Base-by-base conservation (phyloP, 2,113 vertebrate species). In the Stigmatopora nigra region DNA sequence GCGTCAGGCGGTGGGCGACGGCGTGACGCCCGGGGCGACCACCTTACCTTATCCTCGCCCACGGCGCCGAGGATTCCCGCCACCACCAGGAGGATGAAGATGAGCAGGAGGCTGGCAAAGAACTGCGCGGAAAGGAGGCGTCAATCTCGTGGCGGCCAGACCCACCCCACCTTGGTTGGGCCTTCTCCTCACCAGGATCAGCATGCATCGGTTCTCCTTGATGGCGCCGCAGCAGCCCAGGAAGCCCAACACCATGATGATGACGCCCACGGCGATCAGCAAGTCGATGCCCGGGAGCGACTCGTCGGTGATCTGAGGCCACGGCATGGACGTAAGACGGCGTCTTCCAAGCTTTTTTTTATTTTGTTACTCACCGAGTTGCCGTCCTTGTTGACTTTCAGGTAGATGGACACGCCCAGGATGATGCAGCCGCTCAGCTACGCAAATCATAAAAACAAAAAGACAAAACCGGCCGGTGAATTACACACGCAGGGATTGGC, bases 231-330 rank as follows among this genome's bases (percentile, higher is more conserved):
- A 95, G 79, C 92, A 97, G 0, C 94, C 94, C 59, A 96, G 91
- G 85, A 96, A 95, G 2, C 94, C 92, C 1, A 96, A 85, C 15
- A 94, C 10, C 92, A 93, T 93, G 78, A 96, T 92, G 71, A 93
- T 86, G 45, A 88, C 64, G 0, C 89, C 89, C 5, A 91, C 82
- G 76, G 87, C 84, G 20, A 91, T 89, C 75, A 90, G 67, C 61
- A 91, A 72, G 75, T 90, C 75, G 4, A 89, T 3, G 8, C 78
- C 83, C 0, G 87, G 83, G 0, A 87, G 2, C 0, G 58, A n/a
- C 13, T 71, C 38, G 0, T 19, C 3, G 0, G 74, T 69, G 53
- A 86, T 52, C 88, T 91, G 68, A 6, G 15, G 22, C 25, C 46
- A 7, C 14, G 3, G 9, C 12, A 20, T 12, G n/a, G 8, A 11